Evolutionary conservation across 2,797 vertebrate genomes (phyloP).

Genomic region (Gouania willdenowi): DNA sequence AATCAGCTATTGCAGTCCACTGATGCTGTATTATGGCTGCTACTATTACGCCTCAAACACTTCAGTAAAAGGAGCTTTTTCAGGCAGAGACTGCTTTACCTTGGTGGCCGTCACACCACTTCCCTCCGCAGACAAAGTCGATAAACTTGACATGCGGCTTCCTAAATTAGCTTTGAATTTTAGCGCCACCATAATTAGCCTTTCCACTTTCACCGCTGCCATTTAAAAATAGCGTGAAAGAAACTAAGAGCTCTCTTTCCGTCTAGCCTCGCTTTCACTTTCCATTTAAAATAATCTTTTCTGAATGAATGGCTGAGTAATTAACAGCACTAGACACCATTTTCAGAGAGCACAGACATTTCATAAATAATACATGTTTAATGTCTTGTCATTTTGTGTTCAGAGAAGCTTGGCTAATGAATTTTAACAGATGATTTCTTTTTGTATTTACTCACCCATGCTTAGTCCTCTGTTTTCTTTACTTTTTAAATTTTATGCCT

Average conservation of each 20-base stretch:
- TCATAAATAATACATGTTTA: constrained; percentile 86
- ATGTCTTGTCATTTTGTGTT: constrained; percentile 86
- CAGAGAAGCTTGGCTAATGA: constrained; percentile 82
- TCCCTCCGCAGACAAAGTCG: constrained; percentile 72
- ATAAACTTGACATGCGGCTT: constrained; percentile 71
- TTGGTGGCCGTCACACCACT: constrained; percentile 66
- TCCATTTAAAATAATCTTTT: constrained; percentile 78
- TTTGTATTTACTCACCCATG: constrained; percentile 69
- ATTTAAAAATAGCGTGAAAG: constrained; percentile 69
- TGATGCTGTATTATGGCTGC: too few species aligned
- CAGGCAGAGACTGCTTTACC: constrained; percentile 47
- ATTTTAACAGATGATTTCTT: constrained; percentile 93
- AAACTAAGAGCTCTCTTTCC: constrained; percentile 67
- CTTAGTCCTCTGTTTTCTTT: constrained; percentile 50
- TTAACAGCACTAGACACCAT: constrained; percentile 80
- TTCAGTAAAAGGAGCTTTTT: constrained; percentile 38
- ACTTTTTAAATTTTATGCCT: constrained; percentile 49
- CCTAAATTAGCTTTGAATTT: constrained; percentile 77
- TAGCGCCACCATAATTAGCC: constrained; percentile 76
- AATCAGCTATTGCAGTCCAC: too few species aligned
- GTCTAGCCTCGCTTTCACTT: constrained; percentile 77
- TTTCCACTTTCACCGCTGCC: constrained; percentile 74
- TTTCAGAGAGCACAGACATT: constrained; percentile 78
- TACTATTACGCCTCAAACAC: too few species aligned
- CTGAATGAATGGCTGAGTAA: constrained; percentile 83